Conservation (phyloP, 2,797 vertebrate genomes). For the Odontamblyopus lacepedii region DNA sequence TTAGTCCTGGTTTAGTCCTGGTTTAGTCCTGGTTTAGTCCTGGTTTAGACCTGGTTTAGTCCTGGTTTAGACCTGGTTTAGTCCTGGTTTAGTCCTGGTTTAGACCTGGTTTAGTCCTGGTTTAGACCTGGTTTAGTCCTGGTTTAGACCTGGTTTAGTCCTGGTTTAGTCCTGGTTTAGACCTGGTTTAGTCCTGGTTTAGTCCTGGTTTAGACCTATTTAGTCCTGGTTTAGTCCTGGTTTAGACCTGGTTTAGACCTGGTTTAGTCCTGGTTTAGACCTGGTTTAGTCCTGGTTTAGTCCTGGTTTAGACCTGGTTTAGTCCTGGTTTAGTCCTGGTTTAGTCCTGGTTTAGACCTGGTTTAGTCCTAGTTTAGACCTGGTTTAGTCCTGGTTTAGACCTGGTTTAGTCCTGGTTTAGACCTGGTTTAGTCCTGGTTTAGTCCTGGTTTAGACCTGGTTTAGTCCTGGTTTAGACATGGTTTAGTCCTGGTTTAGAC, state of each 20-base stretch:
- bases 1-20: constrained; percentile 3
- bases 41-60: neutral
- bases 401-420: constrained; percentile 3
- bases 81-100: neutral
- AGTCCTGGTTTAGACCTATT: neutral
- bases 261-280: constrained; percentile 30
- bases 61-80: constrained; percentile 3
- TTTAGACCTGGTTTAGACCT: neutral
- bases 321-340: neutral
- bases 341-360: neutral
- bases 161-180: constrained; percentile 1
- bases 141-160: neutral
- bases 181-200: neutral
- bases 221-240: neutral
- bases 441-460: too few species aligned
- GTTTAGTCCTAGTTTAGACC: neutral
- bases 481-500: too few species aligned
- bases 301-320: neutral
- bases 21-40: neutral
- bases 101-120: constrained; percentile 1
- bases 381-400: constrained; percentile 1
- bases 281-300: neutral
- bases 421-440: neutral
- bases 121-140: neutral
- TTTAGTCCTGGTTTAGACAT: too few species aligned